These are phyloP conservation scores for Chaenogobius annularis DNA, from an alignment of 2,113 vertebrate genomes.

Conservation along the genomic window DNA sequence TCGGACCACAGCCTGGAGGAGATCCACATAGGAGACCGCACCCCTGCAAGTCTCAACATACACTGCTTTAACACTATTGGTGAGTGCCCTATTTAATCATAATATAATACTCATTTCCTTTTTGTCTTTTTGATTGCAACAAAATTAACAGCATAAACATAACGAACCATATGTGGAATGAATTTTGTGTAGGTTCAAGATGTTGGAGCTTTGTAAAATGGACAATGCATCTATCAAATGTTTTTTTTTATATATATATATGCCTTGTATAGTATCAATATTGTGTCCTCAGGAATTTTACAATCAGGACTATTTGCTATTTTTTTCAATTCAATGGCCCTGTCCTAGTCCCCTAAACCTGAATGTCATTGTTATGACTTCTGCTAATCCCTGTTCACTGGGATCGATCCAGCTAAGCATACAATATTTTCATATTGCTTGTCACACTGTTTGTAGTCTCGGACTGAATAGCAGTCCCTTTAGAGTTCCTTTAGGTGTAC, in stretches of 20 bases:
- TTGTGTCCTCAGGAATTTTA: conserved; percentile 17
- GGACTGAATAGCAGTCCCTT: conserved; percentile 4
- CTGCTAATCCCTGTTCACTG: conserved; percentile 49
- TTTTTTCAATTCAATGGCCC: conserved; percentile 25
- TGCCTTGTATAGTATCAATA: too few species aligned
- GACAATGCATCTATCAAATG: too few species aligned
- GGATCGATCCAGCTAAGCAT: conserved; percentile 49
- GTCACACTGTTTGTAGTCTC: conserved; percentile 23
- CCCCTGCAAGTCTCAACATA: conserved; percentile 79
- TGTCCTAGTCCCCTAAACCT: background rate
- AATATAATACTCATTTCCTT: background rate
- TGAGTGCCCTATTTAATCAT: conserved; percentile 38
- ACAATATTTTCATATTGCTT: conserved; percentile 39
- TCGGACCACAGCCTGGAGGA: conserved; percentile 84
- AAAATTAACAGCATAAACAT: background rate
- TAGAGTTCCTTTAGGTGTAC: conserved; percentile 13
- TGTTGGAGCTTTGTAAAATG: conserved; percentile 1
- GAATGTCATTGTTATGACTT: conserved; percentile 30
- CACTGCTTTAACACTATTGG: conserved; percentile 83
- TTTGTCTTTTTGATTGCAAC: background rate
- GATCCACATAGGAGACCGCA: conserved; percentile 83
- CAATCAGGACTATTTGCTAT: conserved; percentile 23
- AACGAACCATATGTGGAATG: background rate
- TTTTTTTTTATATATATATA: too few species aligned
- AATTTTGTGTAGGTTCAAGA: background rate